phyloP scores from a whole-genome alignment of 2,797 vertebrate genomes.

The Pelodytes ibericus region DNA sequence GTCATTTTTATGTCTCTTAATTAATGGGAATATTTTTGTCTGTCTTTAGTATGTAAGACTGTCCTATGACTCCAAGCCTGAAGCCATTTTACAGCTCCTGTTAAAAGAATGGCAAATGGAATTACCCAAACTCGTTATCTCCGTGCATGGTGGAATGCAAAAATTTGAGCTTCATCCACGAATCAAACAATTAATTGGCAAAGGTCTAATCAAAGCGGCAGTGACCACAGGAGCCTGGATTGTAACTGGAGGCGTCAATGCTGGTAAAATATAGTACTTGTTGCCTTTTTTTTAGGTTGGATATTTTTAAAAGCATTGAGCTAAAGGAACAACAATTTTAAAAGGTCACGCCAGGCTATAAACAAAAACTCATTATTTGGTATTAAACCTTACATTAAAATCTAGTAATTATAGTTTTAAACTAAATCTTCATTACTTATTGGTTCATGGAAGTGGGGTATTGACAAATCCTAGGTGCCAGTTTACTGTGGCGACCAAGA shows the following conservation, averaged over 20 bases:
- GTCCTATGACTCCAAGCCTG: slow-evolving; percentile 90
- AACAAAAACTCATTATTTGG: too few relatives aligned
- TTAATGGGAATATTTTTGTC: background rate
- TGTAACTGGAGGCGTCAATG: slow-evolving; percentile 96
- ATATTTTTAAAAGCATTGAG: background rate
- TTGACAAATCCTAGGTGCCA: too few relatives aligned
- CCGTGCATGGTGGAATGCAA: slow-evolving; percentile 96
- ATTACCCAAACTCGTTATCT: slow-evolving; percentile 97
- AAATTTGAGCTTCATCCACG: slow-evolving; percentile 98
- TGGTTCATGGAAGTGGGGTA: too few relatives aligned
- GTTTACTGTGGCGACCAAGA: too few relatives aligned
- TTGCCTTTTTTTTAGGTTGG: background rate
- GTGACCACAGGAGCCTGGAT: slow-evolving; percentile 99
- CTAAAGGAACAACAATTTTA: too few relatives aligned
- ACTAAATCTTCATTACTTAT: too few relatives aligned
- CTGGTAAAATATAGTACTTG: slow-evolving; percentile 72
- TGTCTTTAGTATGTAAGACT: slow-evolving; percentile 86
- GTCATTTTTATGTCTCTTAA: too few relatives aligned
- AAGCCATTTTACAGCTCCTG: slow-evolving; percentile 91
- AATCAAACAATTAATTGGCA: slow-evolving; percentile 96
- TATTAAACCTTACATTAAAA: too few relatives aligned
- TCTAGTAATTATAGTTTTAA: too few relatives aligned
- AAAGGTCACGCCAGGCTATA: too few relatives aligned
- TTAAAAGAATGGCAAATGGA: slow-evolving; percentile 99
- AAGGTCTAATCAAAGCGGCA: slow-evolving; percentile 97